Conservation (phyloP, 2,113 vertebrate genomes). For the Columbina picui region DNA sequence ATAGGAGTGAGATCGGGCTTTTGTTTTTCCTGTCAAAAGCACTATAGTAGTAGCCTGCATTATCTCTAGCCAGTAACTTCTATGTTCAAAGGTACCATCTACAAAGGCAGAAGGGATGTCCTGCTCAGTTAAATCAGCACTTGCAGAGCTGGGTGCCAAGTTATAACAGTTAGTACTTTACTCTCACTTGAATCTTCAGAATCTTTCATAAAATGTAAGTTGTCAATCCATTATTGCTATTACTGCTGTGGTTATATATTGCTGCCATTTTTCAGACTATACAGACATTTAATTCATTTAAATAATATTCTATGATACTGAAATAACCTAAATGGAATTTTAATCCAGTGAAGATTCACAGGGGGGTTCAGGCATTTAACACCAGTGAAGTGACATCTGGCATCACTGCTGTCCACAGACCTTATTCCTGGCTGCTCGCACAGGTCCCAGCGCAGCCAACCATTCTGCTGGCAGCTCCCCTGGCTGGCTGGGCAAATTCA, state of each 20-base stretch:
- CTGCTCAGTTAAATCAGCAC: background rate
- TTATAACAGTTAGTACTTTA: background rate
- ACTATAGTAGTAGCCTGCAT: background rate
- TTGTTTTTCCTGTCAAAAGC: background rate
- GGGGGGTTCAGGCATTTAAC: background rate
- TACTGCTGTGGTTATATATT: background rate
- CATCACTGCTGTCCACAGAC: background rate
- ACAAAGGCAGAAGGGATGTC: background rate
- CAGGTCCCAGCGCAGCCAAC: background rate
- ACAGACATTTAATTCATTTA: background rate
- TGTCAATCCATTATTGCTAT: background rate
- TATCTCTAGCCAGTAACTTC: background rate
- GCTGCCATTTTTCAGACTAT: background rate
- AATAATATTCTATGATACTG: background rate
- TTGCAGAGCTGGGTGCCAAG: background rate
- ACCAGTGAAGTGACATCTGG: background rate
- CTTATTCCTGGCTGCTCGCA: background rate
- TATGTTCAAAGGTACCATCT: background rate
- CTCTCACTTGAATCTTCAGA: background rate
- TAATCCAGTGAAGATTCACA: background rate
- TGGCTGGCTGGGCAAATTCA: background rate
- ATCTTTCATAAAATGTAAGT: background rate
- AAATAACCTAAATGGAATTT: background rate
- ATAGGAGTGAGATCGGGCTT: background rate
- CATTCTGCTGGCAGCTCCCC: background rate